These are phyloP conservation scores for Tapera naevia DNA, from an alignment of 2,797 vertebrate species.

Conservation along the genomic window DNA sequence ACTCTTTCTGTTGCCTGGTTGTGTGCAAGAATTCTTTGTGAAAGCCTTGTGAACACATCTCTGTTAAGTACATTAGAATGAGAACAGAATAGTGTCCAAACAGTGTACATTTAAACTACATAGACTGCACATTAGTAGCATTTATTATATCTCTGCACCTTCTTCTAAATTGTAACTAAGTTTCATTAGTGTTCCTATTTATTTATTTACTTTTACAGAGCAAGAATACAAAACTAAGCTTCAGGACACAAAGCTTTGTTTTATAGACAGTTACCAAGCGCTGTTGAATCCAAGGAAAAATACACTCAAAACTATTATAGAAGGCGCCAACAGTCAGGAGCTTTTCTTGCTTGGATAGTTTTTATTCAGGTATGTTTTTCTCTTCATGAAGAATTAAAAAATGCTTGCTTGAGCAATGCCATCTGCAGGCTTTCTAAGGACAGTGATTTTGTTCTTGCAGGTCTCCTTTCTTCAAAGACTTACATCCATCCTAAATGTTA, in stretches of 20 bases:
- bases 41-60: neutral
- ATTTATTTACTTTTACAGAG: neutral
- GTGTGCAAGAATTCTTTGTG: neutral
- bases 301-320: neutral
- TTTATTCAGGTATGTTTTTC: neutral
- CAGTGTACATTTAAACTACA: neutral
- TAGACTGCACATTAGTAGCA: neutral
- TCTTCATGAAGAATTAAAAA: neutral
- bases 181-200: neutral
- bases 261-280: neutral
- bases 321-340: neutral
- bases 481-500: neutral
- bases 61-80: neutral
- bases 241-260: neutral
- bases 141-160: neutral
- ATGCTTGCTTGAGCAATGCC: conserved; percentile 12
- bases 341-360: neutral
- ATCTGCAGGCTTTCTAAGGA: conserved; percentile 13
- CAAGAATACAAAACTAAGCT: neutral
- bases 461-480: neutral
- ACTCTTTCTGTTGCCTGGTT: neutral
- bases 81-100: neutral
- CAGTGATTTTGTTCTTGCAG: neutral
- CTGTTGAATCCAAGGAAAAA: conserved; percentile 8
- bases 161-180: neutral